Evolutionary conservation across 2,888 invertebrate species (phyloP), one percentile per base, ranked within the genome.

Genomic region (Rhingia campestris): DNA sequence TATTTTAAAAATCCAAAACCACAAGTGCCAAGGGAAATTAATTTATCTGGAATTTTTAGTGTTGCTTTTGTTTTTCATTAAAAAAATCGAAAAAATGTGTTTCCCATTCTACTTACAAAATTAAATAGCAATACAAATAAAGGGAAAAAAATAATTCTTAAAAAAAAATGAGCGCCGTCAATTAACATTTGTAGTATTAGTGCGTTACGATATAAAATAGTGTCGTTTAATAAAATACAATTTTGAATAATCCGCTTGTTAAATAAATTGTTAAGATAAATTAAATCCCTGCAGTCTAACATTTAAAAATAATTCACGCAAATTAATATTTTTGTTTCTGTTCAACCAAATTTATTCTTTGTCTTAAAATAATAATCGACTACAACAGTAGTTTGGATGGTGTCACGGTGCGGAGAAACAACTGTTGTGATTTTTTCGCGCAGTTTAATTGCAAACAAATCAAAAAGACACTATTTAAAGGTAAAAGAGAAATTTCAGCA

Each of bases 91-190:
- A 64, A 22, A 6, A 33, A 53, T 37, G 59, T 45, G 43, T 76
- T 43, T 58, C 9, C 72, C 22, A 76, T 74, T 58, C 74, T 67
- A 69, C 61, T 67, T 67, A 47, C 32, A 9, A 56, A 51, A 73
- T 56, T 49, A 63, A 63, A 77, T 77, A 82, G 82, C 82, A 82
- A 82, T 82, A n/a, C n/a, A 82, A 81, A 73, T 70, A 73, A 49
- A 82, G 58, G 77, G 64, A 82, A n/a, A n/a, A n/a, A n/a, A n/a
- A n/a, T n/a, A 73, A 73, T 66, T 73, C 73, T 69, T 73, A 58
- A 37, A 35, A 14, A 67, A 14, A 43, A 67, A 49, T 56, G 45
- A 69, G 30, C 72, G 72, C 72, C 43, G 81, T 81, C 81, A 81
- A 81, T 81, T 81, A 81, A 61, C 10, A 54, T 32, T 67, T 72